Conservation (phyloP, 2,888 invertebrate genomes). For the Noctuana brunneofusca region DNA sequence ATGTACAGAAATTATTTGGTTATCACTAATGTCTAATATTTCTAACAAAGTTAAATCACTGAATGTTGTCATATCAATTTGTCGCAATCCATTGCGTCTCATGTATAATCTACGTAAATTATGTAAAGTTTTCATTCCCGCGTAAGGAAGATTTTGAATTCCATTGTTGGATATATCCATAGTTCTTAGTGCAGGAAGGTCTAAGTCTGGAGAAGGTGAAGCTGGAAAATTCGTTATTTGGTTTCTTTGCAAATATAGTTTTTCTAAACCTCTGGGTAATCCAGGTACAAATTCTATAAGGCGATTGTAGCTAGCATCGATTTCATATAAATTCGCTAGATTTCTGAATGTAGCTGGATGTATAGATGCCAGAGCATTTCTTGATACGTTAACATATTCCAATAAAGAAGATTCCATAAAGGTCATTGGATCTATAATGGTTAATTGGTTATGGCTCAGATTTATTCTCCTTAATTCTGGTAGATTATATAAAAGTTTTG, state of each 20-base stretch:
- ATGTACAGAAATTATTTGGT: conserved; percentile 86
- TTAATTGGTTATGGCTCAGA: conserved; percentile 88
- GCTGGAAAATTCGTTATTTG: conserved; percentile 86
- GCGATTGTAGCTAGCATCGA: conserved; percentile 89
- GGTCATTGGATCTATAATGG: conserved; percentile 87
- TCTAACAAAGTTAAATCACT: conserved; percentile 87
- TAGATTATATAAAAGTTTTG: conserved; percentile 87
- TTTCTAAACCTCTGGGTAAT: conserved; percentile 89
- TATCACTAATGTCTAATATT: conserved; percentile 88
- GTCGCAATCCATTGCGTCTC: conserved; percentile 87
- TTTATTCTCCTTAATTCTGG: conserved; percentile 90
- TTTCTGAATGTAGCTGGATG: conserved; percentile 91
- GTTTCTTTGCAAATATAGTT: conserved; percentile 87
- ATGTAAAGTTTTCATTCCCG: conserved; percentile 85
- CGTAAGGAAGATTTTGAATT: conserved; percentile 86
- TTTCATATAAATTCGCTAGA: conserved; percentile 88
- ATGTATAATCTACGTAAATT: conserved; percentile 87
- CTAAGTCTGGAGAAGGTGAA: conserved; percentile 86
- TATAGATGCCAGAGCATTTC: conserved; percentile 86
- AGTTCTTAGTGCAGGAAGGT: conserved; percentile 88
- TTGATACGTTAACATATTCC: conserved; percentile 91
- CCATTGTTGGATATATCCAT: conserved; percentile 90
- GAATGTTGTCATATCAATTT: conserved; percentile 87
- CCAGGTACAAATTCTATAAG: conserved; percentile 90
- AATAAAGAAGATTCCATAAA: conserved; percentile 88